Evolutionary conservation across 1,140 invertebrate genomes (phyloP).

Genomic region (Drosophila kikkawai): DNA sequence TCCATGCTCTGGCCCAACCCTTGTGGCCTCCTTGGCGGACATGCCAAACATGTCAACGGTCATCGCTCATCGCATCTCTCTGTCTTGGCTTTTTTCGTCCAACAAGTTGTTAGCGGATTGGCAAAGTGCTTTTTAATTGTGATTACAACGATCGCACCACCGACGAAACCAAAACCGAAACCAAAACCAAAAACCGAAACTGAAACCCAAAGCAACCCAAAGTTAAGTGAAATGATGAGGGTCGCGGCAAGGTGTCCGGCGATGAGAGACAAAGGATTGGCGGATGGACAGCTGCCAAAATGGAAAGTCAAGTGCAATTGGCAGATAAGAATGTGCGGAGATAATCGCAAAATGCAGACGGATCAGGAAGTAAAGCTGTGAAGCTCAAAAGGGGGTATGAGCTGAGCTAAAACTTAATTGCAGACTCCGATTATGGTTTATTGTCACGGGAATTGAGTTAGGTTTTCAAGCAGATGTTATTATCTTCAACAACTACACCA

Average conservation of each 20-base stretch:
- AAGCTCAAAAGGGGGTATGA: conserved; percentile 1
- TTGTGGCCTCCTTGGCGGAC: conserved; percentile 2
- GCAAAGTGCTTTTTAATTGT: conserved; percentile 81
- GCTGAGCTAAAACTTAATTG: background rate
- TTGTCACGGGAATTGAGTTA: background rate
- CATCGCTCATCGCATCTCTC: conserved; percentile 33
- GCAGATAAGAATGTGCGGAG: conserved; percentile 24
- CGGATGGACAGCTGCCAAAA: conserved; percentile 43
- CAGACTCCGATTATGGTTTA: background rate
- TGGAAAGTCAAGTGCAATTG: conserved; percentile 44
- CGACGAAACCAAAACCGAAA: conserved; percentile 13
- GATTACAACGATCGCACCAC: conserved; percentile 53
- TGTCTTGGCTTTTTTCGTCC: background rate
- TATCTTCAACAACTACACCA: background rate
- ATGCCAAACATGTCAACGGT: conserved; percentile 38
- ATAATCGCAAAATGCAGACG: conserved; percentile 24
- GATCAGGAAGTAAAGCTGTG: conserved; percentile 13
- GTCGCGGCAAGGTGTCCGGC: background rate
- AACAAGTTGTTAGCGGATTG: conserved; percentile 60
- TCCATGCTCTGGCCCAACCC: conserved; percentile 1
- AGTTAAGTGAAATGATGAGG: conserved; percentile 27
- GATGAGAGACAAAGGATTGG: conserved; percentile 1
- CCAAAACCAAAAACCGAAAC: conserved; percentile 17
- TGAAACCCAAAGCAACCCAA: conserved; percentile 5
- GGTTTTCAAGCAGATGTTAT: background rate